Base-by-base conservation (phyloP, 2,888 invertebrate species). In the Spilosoma lubricipeda region DNA sequence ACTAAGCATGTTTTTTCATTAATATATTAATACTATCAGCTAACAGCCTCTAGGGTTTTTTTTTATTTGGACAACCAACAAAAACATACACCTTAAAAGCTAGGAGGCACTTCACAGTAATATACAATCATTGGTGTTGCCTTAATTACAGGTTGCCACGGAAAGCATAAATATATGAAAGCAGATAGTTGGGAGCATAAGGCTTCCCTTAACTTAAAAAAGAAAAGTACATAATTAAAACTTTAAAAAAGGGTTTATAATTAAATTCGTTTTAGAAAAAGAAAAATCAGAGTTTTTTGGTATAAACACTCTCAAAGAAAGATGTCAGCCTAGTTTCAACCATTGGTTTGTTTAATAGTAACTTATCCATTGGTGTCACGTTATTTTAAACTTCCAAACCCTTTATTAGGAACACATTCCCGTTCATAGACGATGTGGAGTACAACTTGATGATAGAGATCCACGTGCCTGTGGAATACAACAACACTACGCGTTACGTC, bases 391-490 rank as follows among this genome's bases (percentile, higher is more conserved):
- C 4, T 18, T 8, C 18, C 30, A 7, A 63, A 30, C 5, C 48
- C 30, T 71, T n/a, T 27, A 52, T 36, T 86, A 94, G 94, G 94
- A 87, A 90, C 68, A 78, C 87, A 0, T 92, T 88, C 71, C 93
- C 93, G 2, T 68, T 94, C 56, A 73, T 94, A 3, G 94, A 94
- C 71, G 92, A 93, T 5, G 27, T 92, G 27, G 91, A 93, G 0
- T 93, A 91, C 85, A 94, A 94, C 70, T 76, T 94, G 3, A 90
- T 91, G 80, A 86, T 92, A 0, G 85, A 87, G 0, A 78, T 91
- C 0, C 86, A 86, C 11, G 59, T 94, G 0, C 94, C 94, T 0
- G 90, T 88, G 72, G 77, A 87, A 52, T 93, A 90, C 78, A 73
- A 82, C 30, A 85, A 83, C 1, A 84, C 86, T 0, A n/a, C 74